Evolutionary conservation across 2,888 invertebrate species (phyloP).

Genomic region (Crepidodera aurea): DNA sequence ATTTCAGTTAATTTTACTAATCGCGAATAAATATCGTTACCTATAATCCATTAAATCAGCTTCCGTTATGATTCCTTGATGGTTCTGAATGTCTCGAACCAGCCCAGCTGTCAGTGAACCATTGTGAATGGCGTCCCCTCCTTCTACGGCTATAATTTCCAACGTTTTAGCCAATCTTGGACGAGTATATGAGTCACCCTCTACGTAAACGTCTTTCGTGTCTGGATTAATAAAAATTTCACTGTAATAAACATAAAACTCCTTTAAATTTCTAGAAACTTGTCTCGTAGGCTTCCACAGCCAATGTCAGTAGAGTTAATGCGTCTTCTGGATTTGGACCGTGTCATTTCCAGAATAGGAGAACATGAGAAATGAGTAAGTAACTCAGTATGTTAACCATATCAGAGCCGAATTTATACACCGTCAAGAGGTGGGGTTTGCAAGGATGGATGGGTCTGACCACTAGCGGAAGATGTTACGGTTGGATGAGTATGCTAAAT

Average conservation of each 20-base stretch:
- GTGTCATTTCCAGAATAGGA: no score
- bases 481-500: no score
- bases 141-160: conserved; percentile 63
- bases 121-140: conserved; percentile 66
- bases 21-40: no score
- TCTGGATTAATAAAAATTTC: conserved; percentile 48
- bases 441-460: no score
- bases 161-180: conserved; percentile 64
- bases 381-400: no score
- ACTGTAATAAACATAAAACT: conserved; percentile 33
- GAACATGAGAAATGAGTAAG: no score
- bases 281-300: no score
- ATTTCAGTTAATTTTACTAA: background rate
- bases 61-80: conserved; percentile 79
- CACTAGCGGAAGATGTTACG: no score
- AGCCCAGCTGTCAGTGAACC: conserved; percentile 63
- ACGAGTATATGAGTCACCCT: conserved; percentile 44
- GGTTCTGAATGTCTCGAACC: conserved; percentile 55
- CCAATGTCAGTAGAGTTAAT: no score
- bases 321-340: no score
- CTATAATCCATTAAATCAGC: conserved; percentile 78
- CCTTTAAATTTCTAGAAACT: background rate
- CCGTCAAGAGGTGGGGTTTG: no score
- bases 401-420: no score
- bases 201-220: conserved; percentile 45